Evolutionary conservation across 2,797 vertebrate genomes (phyloP).

Genomic region (Acanthornis magna): DNA sequence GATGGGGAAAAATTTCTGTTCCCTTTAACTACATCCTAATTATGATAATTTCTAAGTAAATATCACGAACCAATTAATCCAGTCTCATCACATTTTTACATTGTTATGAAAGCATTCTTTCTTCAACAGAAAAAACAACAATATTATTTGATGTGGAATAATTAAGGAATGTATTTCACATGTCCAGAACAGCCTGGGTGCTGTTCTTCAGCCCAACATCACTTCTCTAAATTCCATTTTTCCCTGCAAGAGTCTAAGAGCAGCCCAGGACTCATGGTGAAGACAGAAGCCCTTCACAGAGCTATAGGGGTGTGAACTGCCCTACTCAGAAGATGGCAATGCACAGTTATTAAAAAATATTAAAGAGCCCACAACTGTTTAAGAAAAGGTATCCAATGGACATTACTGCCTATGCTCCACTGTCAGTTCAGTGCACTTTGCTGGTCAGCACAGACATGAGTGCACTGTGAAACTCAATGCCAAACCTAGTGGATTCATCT

Average conservation of each 20-base stretch:
- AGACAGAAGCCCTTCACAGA: neutral
- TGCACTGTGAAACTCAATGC: accelerated
- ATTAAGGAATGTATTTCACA: neutral
- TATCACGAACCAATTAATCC: neutral
- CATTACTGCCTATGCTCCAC: neutral
- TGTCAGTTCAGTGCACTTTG: neutral
- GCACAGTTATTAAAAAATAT: neutral
- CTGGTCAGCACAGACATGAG: accelerated
- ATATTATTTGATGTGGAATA: neutral
- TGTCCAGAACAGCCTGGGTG: neutral
- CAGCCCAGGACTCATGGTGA: neutral
- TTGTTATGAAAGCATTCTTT: neutral
- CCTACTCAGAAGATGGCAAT: neutral
- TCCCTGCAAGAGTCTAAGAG: neutral
- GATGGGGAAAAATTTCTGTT: neutral
- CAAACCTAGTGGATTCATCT: neutral
- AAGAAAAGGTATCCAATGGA: neutral
- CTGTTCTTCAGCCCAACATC: neutral
- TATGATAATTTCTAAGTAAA: neutral
- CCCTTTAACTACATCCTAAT: neutral
- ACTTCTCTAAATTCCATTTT: neutral
- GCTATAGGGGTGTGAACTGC: neutral
- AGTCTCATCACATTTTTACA: neutral
- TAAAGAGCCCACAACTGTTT: neutral
- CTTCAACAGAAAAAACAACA: neutral